Conservation (phyloP, 2,888 invertebrate species). For the Lottia scabra region DNA sequence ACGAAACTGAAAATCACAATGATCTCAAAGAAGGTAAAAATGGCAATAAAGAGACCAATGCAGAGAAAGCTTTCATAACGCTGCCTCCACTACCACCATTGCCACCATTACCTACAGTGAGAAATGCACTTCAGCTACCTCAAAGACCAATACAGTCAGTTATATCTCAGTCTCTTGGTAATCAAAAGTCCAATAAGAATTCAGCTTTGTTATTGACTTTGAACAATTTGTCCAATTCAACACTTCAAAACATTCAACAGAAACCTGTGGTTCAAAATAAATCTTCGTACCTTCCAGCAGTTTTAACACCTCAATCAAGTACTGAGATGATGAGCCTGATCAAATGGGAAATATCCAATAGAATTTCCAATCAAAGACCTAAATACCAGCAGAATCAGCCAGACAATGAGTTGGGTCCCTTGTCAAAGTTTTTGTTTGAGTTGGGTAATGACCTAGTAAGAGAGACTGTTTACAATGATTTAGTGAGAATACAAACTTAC, state of each 20-base stretch:
- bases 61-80: background rate
- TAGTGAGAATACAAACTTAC: slow-evolving; percentile 87
- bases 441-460: slow-evolving; percentile 91
- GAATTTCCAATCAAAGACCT: slow-evolving; percentile 34
- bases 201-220: background rate
- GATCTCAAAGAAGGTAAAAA: background rate
- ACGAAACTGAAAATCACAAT: background rate
- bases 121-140: background rate
- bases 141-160: background rate
- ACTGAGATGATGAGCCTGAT: slow-evolving; percentile 52
- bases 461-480: slow-evolving; percentile 93
- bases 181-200: background rate
- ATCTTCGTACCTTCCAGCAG: slow-evolving; percentile 7
- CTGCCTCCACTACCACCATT: background rate
- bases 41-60: background rate
- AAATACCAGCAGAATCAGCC: slow-evolving; percentile 38
- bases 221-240: background rate
- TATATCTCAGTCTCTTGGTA: background rate
- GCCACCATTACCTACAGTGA: background rate
- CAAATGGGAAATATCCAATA: slow-evolving; percentile 50
- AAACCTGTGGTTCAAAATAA: background rate
- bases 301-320: slow-evolving; percentile 45
- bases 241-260: too few species aligned
- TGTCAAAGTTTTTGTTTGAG: slow-evolving; percentile 89
- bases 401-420: slow-evolving; percentile 50